These are phyloP conservation scores for Lamellibrachia satsuma DNA, from an alignment of 2,888 invertebrate genomes.

Conservation along the genomic window DNA sequence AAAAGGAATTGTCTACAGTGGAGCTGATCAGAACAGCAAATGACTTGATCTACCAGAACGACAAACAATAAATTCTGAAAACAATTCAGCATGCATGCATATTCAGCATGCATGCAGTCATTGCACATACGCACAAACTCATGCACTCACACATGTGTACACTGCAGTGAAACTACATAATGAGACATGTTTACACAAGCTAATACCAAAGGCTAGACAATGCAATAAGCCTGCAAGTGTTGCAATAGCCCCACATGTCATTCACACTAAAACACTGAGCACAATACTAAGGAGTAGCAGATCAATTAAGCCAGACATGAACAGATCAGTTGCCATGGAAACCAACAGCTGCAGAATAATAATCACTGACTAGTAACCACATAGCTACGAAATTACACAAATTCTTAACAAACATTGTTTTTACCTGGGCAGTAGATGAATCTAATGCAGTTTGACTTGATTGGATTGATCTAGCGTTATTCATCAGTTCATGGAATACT, in stretches of 20 bases:
- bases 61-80: background rate
- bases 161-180: background rate
- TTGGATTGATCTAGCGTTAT: no score
- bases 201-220: background rate
- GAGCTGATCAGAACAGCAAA: background rate
- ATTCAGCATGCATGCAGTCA: no score
- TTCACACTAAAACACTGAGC: background rate
- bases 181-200: slow-evolving; percentile 17
- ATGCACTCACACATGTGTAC: background rate
- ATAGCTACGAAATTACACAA: background rate
- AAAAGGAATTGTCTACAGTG: background rate
- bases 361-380: background rate
- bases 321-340: background rate
- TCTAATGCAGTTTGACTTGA: no score
- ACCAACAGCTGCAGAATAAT: background rate
- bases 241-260: background rate
- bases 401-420: background rate
- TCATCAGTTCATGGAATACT: no score
- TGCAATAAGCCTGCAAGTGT: slow-evolving; percentile 1
- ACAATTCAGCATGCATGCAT: background rate
- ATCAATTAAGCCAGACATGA: background rate
- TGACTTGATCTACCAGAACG: background rate
- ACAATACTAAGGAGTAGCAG: background rate
- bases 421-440: background rate
- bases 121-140: background rate